These are phyloP conservation scores for Hyles lineata DNA, from an alignment of 2,888 invertebrate species.

Conservation along the genomic window DNA sequence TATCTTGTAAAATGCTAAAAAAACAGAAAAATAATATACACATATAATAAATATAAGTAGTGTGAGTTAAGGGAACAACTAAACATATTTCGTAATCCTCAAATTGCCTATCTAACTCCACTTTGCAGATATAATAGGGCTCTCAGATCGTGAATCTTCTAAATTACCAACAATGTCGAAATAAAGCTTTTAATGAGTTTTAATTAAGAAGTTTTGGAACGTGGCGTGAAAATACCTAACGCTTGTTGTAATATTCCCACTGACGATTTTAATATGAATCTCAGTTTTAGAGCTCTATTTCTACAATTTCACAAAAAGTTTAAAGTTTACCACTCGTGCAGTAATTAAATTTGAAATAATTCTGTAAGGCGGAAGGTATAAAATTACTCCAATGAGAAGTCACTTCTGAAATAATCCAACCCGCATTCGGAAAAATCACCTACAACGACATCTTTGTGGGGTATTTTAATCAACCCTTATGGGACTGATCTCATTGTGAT, in stretches of 20 bases:
- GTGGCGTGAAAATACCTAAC: conserved; percentile 68
- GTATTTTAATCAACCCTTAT: no score
- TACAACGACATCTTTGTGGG: no score
- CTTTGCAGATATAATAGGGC: conserved; percentile 74
- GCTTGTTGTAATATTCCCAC: conserved; percentile 57
- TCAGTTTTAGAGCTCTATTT: conserved; percentile 7
- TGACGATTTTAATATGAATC: conserved; percentile 38
- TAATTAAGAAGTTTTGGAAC: conserved; percentile 79
- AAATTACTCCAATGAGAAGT: no score
- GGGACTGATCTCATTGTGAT: no score
- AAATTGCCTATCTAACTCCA: conserved; percentile 50
- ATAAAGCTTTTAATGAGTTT: conserved; percentile 82
- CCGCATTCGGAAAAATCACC: no score
- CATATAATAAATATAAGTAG: no score
- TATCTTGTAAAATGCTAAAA: no score
- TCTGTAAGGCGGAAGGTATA: no score
- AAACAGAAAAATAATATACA: no score
- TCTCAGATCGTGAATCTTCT: conserved; percentile 80
- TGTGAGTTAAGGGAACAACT: background rate
- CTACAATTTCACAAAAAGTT: background rate
- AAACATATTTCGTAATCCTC: conserved; percentile 47
- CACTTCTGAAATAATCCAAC: no score
- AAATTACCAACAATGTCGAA: conserved; percentile 81
- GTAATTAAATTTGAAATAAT: background rate
- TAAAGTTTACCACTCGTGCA: background rate